Evolutionary conservation across 2,797 vertebrate species (phyloP).

Genomic region (Malurus splendens): DNA sequence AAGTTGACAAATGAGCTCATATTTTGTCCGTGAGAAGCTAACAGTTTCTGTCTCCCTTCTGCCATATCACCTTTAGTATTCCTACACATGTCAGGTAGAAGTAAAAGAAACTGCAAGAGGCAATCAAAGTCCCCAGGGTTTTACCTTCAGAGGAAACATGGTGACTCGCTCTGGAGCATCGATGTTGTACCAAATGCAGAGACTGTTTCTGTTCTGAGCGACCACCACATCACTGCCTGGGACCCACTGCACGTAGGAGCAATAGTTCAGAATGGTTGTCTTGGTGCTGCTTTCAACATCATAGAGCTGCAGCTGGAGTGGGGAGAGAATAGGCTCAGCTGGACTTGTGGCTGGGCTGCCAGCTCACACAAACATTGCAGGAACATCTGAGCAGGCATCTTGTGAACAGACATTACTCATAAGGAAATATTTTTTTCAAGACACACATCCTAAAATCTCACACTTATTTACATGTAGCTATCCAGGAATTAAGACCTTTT

Average conservation of each 20-base stretch:
- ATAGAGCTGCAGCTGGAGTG: conserved; percentile 84
- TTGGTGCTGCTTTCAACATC: conserved; percentile 79
- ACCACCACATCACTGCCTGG: conserved; percentile 93
- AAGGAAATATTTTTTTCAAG: neutral
- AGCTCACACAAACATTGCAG: neutral
- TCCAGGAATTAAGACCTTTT: neutral
- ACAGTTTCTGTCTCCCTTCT: neutral
- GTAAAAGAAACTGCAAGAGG: neutral
- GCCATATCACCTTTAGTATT: neutral
- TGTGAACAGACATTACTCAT: neutral
- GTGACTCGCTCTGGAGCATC: conserved; percentile 91
- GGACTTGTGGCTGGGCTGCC: neutral
- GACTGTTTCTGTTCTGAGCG: conserved; percentile 86
- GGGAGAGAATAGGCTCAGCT: neutral
- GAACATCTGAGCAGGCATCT: neutral
- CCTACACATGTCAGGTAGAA: neutral
- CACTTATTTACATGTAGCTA: neutral
- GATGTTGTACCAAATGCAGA: conserved; percentile 95
- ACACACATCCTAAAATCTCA: neutral
- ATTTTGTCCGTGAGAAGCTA: neutral
- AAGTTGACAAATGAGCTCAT: neutral
- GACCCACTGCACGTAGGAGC: conserved; percentile 95
- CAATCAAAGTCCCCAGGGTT: neutral
- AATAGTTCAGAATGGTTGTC: conserved; percentile 86
- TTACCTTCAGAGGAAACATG: conserved; percentile 89